A percentile compares a stretch with the other conserved stretches of the same genome.
Conservation (phyloP, 2,113 vertebrate genomes). For the Hiodon alosoides region DNA sequence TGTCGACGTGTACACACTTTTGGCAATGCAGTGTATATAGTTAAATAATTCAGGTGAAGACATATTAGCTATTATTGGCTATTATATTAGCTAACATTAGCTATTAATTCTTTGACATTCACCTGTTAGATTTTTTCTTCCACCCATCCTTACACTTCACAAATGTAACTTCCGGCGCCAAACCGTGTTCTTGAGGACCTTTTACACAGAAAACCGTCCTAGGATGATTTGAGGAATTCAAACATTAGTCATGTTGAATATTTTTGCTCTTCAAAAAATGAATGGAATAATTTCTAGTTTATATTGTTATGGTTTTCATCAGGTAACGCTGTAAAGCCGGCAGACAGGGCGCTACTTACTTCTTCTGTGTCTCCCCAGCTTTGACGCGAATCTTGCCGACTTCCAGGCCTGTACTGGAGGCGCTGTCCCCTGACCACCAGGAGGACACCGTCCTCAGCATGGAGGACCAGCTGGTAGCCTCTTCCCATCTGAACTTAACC, state of each 20-base stretch:
- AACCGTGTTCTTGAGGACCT: slow-evolving; percentile 35
- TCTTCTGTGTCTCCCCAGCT: slow-evolving; percentile 64
- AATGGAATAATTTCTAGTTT: too few relatives aligned
- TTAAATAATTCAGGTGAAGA: too few relatives aligned
- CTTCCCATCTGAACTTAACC: slow-evolving; percentile 61
- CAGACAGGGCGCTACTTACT: slow-evolving; percentile 39
- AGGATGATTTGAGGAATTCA: slow-evolving; percentile 4
- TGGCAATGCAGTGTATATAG: too few relatives aligned
- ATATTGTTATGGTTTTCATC: too few relatives aligned
- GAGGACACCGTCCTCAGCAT: slow-evolving; percentile 56
- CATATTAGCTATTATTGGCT: too few relatives aligned
- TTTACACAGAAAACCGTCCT: slow-evolving; percentile 62
- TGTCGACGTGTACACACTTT: too few relatives aligned
- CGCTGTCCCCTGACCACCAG: slow-evolving; percentile 55
- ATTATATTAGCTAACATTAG: too few relatives aligned
- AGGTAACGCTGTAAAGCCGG: neutral
- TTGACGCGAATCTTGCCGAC: slow-evolving; percentile 61
- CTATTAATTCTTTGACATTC: neutral
- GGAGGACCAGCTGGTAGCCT: slow-evolving; percentile 50
- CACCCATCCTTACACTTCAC: slow-evolving; percentile 57
- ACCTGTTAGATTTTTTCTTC: slow-evolving; percentile 49
- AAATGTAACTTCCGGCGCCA: slow-evolving; percentile 53
- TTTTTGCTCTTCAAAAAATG: too few relatives aligned
- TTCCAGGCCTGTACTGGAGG: slow-evolving; percentile 32
- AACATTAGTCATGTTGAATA: neutral